Evolutionary conservation across 2,113 vertebrate species (phyloP).

Genomic region (Prietella phreatophila): DNA sequence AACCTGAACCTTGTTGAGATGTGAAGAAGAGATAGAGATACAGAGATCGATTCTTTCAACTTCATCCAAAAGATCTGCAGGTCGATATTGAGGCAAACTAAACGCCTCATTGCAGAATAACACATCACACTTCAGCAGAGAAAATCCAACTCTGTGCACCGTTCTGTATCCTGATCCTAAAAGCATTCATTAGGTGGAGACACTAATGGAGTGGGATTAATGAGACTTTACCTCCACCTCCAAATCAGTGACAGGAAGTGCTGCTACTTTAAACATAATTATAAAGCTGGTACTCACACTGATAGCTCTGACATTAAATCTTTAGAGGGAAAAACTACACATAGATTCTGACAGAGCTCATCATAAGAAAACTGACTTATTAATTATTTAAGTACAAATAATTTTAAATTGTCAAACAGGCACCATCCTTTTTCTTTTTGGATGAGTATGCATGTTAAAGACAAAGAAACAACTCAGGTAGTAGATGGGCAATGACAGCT

Average conservation of each 20-base stretch:
- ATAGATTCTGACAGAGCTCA: background rate
- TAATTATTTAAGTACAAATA: background rate
- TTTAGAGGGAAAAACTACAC: background rate
- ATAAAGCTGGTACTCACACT: background rate
- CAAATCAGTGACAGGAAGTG: conserved; percentile 5
- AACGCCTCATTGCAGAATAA: background rate
- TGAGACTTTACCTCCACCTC: background rate
- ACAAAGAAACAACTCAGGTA: background rate
- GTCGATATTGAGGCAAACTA: background rate
- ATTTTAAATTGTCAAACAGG: background rate
- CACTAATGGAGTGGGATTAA: background rate
- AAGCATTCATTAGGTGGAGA: background rate
- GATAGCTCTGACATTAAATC: background rate
- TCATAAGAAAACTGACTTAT: background rate
- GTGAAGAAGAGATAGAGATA: background rate
- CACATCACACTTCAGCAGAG: background rate
- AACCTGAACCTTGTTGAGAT: background rate
- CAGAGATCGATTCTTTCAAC: background rate
- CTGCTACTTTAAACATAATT: background rate
- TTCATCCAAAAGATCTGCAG: background rate
- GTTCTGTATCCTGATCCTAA: background rate
- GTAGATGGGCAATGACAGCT: background rate
- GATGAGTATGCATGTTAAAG: background rate
- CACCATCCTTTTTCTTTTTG: background rate
- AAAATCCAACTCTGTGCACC: background rate